Evolutionary conservation across 2,888 invertebrate genomes (phyloP).

Genomic region (Melinaea menophilus): DNA sequence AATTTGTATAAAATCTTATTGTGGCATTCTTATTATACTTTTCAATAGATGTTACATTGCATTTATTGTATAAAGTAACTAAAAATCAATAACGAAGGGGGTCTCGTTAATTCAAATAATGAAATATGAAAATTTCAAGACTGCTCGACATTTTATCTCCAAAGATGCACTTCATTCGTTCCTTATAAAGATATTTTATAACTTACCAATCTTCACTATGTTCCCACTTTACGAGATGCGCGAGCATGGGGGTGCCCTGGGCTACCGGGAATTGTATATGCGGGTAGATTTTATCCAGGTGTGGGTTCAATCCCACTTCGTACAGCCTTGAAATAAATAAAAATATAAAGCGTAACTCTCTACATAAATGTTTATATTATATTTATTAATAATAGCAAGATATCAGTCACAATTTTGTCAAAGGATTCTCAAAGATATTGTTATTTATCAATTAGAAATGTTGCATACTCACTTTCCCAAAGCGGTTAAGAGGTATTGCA

Average conservation of each 20-base stretch:
- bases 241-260: no score
- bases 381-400: background rate
- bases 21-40: no score
- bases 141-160: no score
- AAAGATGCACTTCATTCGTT: no score
- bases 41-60: no score
- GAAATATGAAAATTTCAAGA: no score
- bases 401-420: background rate
- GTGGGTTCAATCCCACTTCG: slow-evolving; percentile 85
- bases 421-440: background rate
- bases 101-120: no score
- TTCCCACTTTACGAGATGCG: no score
- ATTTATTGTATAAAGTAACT: no score
- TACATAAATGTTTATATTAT: background rate
- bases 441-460: background rate
- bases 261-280: slow-evolving; percentile 15
- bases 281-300: slow-evolving; percentile 87
- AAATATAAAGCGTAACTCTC: background rate
- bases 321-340: slow-evolving; percentile 79
- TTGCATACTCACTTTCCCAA: slow-evolving; percentile 79
- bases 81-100: no score
- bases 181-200: background rate
- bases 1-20: no score
- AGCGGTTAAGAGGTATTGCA: slow-evolving; percentile 78
- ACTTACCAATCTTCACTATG: slow-evolving; percentile 79